Evolutionary conservation across 1,140 invertebrate genomes (phyloP).

Genomic region (Maniola jurtina): DNA sequence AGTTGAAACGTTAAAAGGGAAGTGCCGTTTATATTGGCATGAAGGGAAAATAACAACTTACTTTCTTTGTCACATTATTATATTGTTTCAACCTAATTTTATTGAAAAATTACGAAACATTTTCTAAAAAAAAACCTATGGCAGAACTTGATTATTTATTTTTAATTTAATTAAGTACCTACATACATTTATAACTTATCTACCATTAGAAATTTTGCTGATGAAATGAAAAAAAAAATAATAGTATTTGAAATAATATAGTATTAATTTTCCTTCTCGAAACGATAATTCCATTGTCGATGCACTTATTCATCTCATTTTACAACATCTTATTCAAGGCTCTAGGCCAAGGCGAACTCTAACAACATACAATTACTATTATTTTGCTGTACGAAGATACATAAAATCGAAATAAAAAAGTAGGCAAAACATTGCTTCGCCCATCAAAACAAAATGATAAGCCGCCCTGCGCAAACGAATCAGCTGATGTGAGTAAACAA

Average conservation of each 20-base stretch:
- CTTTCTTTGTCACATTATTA: too few relatives aligned
- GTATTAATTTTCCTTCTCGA: conserved; percentile 4
- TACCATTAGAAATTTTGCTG: not conserved
- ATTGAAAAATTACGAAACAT: not conserved
- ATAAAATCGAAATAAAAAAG: not conserved
- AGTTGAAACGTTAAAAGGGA: not conserved
- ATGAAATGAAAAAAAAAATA: not conserved
- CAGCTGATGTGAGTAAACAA: conserved; percentile 65
- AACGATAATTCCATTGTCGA: conserved; percentile 5
- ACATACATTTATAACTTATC: not conserved
- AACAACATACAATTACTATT: conserved; percentile 7
- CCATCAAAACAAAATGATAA: conserved; percentile 13
- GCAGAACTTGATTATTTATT: too few relatives aligned
- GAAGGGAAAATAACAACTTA: not conserved
- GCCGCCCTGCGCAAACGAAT: conserved; percentile 27
- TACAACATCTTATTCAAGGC: conserved; percentile 31
- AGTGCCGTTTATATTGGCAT: not conserved
- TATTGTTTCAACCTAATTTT: too few relatives aligned
- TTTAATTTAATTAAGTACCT: not conserved
- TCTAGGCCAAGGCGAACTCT: conserved; percentile 34
- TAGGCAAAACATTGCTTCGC: not conserved
- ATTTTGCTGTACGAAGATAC: not conserved
- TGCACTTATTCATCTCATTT: conserved; percentile 20
- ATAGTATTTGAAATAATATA: not conserved
- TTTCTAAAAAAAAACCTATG: conserved; percentile 2